Percentiles rank a stretch among this genome's conserved stretches.
phyloP scores from a whole-genome alignment of 2,797 vertebrate species.

The Amblyraja radiata region DNA sequence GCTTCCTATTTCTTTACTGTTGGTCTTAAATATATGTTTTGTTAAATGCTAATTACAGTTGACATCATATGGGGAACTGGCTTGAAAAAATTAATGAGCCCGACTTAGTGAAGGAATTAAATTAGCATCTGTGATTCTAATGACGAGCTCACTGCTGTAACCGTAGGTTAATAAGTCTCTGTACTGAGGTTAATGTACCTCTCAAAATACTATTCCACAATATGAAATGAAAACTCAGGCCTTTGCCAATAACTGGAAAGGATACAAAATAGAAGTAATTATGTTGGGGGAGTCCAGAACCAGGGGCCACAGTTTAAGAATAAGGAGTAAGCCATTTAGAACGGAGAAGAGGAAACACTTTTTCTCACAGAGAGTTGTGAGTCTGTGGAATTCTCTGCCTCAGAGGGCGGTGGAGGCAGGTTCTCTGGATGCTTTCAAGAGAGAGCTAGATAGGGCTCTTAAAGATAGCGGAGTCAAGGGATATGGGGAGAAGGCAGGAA shows the following conservation, averaged over 20 bases:
- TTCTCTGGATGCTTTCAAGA: no score
- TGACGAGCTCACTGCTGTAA: neutral
- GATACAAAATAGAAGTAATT: neutral
- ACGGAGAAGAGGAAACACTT: no score
- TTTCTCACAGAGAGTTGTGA: no score
- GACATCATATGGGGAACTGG: neutral
- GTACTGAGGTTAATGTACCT: conserved; percentile 22
- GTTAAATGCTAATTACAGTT: neutral
- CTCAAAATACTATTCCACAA: neutral
- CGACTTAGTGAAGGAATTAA: conserved; percentile 3
- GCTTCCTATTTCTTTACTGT: neutral
- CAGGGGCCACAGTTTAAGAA: no score
- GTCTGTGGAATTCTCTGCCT: no score
- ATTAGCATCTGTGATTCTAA: conserved; percentile 15
- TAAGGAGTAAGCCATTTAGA: no score
- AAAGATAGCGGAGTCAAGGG: no score
- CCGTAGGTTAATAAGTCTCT: conserved; percentile 13
- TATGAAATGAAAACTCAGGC: neutral
- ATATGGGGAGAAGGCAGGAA: no score
- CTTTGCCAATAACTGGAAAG: neutral
- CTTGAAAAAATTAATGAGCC: conserved; percentile 15
- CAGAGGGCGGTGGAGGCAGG: no score
- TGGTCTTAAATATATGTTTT: neutral
- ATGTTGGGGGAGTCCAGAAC: no score
- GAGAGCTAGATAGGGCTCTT: no score